These are phyloP conservation scores for Chalcis sispes DNA, from an alignment of 2,888 invertebrate species.

Conservation along the genomic window DNA sequence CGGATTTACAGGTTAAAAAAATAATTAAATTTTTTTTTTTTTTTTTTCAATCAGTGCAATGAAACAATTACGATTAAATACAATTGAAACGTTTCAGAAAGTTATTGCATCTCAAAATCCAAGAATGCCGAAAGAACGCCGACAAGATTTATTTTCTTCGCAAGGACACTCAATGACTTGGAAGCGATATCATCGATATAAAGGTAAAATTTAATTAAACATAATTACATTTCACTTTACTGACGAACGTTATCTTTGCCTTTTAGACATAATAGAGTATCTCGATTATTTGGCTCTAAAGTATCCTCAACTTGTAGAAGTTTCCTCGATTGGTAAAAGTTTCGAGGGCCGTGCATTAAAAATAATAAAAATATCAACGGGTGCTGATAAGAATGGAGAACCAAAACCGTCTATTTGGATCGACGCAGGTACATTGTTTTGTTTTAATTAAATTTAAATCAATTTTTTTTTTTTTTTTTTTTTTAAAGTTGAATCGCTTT, in stretches of 20 bases:
- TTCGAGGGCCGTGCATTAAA: constrained; percentile 85
- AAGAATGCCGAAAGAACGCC: constrained; percentile 80
- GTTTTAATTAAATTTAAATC: not conserved
- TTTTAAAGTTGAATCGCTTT: no score
- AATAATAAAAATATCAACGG: constrained; percentile 82
- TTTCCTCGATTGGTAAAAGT: constrained; percentile 85
- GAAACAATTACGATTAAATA: not conserved
- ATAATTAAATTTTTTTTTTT: not conserved
- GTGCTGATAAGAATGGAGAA: constrained; percentile 67
- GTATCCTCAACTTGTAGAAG: constrained; percentile 81
- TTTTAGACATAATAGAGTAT: constrained; percentile 82
- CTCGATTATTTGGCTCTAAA: constrained; percentile 82
- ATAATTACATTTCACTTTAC: not conserved
- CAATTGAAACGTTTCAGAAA: constrained; percentile 75
- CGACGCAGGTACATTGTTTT: constrained; percentile 82
- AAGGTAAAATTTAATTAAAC: constrained; percentile 67
- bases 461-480: not conserved
- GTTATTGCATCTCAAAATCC: constrained; percentile 84
- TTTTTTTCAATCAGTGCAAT: not conserved
- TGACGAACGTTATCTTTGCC: not conserved
- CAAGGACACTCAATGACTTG: constrained; percentile 84
- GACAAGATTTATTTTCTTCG: constrained; percentile 78
- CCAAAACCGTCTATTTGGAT: constrained; percentile 87
- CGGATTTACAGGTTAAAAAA: constrained; percentile 82
- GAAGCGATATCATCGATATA: constrained; percentile 84